These are phyloP conservation scores for Podargus strigoides DNA, from an alignment of 2,797 vertebrate species.

Conservation along the genomic window DNA sequence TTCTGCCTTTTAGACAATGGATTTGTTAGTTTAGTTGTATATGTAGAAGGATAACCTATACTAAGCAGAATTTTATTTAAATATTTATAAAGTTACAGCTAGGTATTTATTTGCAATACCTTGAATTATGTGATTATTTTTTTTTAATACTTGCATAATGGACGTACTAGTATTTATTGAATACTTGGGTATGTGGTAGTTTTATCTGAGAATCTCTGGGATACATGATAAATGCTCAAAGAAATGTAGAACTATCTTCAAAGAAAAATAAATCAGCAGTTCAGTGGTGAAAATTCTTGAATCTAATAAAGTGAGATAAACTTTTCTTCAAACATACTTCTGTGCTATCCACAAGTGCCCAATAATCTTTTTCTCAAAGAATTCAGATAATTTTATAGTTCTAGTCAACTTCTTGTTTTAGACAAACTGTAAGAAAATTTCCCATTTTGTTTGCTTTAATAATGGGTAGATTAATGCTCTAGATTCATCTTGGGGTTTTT, in stretches of 20 bases:
- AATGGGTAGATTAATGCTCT: neutral
- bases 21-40: neutral
- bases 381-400: neutral
- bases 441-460: slow-evolving; percentile 13
- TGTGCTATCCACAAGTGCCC: slow-evolving; percentile 15
- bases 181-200: slow-evolving; percentile 9
- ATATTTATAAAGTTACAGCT: neutral
- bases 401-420: slow-evolving; percentile 9
- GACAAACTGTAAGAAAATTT: neutral
- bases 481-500: neutral
- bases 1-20: neutral
- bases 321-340: neutral
- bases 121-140: neutral
- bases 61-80: slow-evolving; percentile 40
- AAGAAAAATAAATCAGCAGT: neutral
- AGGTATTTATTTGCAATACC: slow-evolving; percentile 58
- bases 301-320: neutral
- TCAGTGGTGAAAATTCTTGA: neutral
- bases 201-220: slow-evolving; percentile 24
- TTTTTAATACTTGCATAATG: neutral
- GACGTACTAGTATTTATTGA: slow-evolving; percentile 47
- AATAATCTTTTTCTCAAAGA: slow-evolving; percentile 4
- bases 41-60: neutral
- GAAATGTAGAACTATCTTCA: neutral
- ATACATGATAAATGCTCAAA: neutral